Base-by-base conservation (phyloP, 2,113 vertebrate species). In the Litocranius walleri region DNA sequence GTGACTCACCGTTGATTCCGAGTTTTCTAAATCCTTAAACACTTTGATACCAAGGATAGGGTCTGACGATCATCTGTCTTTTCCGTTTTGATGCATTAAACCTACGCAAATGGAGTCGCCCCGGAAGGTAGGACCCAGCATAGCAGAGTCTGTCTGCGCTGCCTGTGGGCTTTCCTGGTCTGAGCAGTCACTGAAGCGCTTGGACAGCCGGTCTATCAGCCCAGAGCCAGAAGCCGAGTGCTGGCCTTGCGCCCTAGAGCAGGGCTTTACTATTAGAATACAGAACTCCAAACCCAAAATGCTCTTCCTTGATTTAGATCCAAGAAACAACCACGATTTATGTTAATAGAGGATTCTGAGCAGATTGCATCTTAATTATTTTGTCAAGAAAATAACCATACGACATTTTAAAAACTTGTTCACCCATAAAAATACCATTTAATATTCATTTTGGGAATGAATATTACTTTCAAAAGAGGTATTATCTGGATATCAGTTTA, bases 401-500 rank as follows among this genome's bases (percentile, higher is more conserved):
- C 2, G 3, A 13, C 33, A 50, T 59, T 95, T 95, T 3, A 7
- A 52, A 88, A 13, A 56, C 10, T 80, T 93, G 4, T 43, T 91
- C 36, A 10, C 0, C 16, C 10, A 6, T 71, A 0, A 5, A 57
- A 9, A 0, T 90, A 2, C 21, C 36, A 87, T 57, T 87, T 83
- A 80, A 50, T 64, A 86, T 90, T 10, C 9, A 67, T 78, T 96
- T 59, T 74, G 52, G 61, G 23, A 9, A 86, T 64, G 3, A 67
- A 27, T 59, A 59, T 59, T 56, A 67, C 77, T 95, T 97, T 96
- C 74, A 19, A 97, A 96, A 85, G 1, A 10, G 30, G 0, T 62
- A 97, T 97, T 90, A 89, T 30, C 50, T 91, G 89, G 43, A 9
- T 82, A 91, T 91, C 19, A 95, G 27, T 93, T 92, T 19, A 33